Evolutionary conservation across 2,797 vertebrate species (phyloP), one percentile per base, ranked within the genome.

Genomic region (Sternotherus odoratus): DNA sequence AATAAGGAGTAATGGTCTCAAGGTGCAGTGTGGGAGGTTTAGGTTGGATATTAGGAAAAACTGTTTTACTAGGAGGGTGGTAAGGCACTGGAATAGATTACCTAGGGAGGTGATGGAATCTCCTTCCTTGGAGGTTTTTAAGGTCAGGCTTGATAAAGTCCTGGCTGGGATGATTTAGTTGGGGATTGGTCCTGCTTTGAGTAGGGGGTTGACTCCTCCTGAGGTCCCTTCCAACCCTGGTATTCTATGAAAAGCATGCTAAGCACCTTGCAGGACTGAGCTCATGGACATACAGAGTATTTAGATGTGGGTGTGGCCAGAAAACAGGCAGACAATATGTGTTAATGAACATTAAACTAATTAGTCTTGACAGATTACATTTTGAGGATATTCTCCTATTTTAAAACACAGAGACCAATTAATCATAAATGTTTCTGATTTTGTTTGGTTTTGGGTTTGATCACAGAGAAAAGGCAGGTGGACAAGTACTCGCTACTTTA

Each of bases 401-500:
- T 91, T 77, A 91, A 88, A 88, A 86, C 69, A 88, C 82, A 54
- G 86, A 13, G 43, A 75, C 13, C 46, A 12, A 77, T 77, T 69
- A n/a, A 39, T 5, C n/a, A 69, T 11, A 69, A 69, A 36, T 69
- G 66, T 69, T 69, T 21, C 19, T 75, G 30, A 17, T 26, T 46
- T 28, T 75, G 26, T 48, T 48, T 75, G 26, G 17, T 26, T 75
- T 48, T 48, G 43, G 26, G 24, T 48, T 26, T 17, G 8, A 75
- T 46, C 15, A 75, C 26, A 75, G 43, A 75, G 43, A 39, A 69
- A 69, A 39, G 36, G 66, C 66, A 39, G 66, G 66, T 26, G 84
- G 54, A 92, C 95, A 95, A 93, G 94, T 91, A 93, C 94, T 95
- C 86, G 88, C 17, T 87, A 72, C 78, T 69, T 91, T 51, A 80